Evolutionary conservation across 64 coral and sea anemone genomes (phyloP).

Genomic region (Montipora capricornis): DNA sequence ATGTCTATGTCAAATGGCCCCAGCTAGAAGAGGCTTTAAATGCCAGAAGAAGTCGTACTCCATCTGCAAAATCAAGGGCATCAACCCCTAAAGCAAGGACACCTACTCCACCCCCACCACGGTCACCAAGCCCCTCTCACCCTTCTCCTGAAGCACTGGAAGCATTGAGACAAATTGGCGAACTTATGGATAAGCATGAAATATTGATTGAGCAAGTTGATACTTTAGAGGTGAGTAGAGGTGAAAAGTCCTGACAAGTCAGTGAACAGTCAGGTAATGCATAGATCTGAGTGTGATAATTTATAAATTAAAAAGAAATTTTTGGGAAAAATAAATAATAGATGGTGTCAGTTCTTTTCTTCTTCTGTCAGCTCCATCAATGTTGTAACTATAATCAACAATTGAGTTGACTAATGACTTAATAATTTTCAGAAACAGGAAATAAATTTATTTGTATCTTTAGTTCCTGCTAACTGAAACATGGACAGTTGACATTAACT

Average conservation of each 20-base stretch:
- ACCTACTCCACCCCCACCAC: conserved; percentile 73
- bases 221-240: conserved; percentile 64
- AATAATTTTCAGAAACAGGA: too few species aligned
- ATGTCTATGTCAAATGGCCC: conserved; percentile 97
- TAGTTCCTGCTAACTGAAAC: not conserved
- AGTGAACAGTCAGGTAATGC: too few species aligned
- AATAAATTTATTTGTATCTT: too few species aligned
- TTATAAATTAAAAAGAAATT: too few species aligned
- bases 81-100: conserved; percentile 67
- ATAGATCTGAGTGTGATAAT: too few species aligned
- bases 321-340: too few species aligned
- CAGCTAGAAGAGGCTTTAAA: conserved; percentile 89
- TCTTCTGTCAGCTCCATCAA: too few species aligned
- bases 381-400: too few species aligned
- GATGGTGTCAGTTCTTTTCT: too few species aligned
- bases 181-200: conserved; percentile 84
- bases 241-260: too few species aligned
- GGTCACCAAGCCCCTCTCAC: conserved; percentile 63
- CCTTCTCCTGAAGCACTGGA: conserved; percentile 84
- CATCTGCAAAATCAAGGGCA: conserved; percentile 63
- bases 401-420: too few species aligned
- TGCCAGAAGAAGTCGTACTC: conserved; percentile 59
- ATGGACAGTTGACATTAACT: not conserved
- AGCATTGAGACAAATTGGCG: conserved; percentile 87
- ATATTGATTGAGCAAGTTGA: conserved; percentile 70